Evolutionary conservation across 2,113 vertebrate species (phyloP), one percentile per base, ranked within the genome.

Genomic region (Dipodomys ordii): DNA sequence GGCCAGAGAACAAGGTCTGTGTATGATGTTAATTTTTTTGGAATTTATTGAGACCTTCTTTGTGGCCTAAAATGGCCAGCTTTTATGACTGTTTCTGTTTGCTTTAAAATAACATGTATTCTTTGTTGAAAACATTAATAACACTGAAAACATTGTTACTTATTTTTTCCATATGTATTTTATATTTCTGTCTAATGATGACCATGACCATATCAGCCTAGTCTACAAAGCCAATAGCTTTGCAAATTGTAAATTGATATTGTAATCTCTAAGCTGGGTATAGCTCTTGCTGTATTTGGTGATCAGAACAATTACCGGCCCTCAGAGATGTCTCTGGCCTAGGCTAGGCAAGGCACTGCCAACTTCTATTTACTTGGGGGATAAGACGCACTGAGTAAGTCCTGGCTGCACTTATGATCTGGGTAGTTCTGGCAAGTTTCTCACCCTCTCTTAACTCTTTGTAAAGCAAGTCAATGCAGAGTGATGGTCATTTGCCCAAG

Each of bases 41-140:
- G 32, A 78, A 91, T 69, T 53, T 74, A 69, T 60, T 39, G 7
- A n/a, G 9, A 3, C 53, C 46, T 90, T 23, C 39, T 88, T 85
- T 78, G 39, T 44, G 22, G 62, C 49, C 60, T 60, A 88, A 77
- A 84, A 28, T 85, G 49, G 71, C 49, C 53, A 12, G 39, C 27
- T 79, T 84, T 88, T 92, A 83, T 65, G 65, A 74, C 11, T 23
- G 2, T 30, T 90, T 25, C 16, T 79, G 57, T 78, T 67, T 79
- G 78, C 62, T 82, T 77, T n/a, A 91, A 88, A 91, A 74, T 3
- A 87, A 44, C 39, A 60, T n/a, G 8, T 60, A 57, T 88, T 84
- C n/a, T 88, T 62, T 82, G 16, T 46, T n/a, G 67, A 68, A 67
- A 62, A 7, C 65, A 84, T 85, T 67, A 30, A 72, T 46, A 57